phyloP scores from a whole-genome alignment of 2,797 vertebrate species.

The Siniperca obscura region DNA sequence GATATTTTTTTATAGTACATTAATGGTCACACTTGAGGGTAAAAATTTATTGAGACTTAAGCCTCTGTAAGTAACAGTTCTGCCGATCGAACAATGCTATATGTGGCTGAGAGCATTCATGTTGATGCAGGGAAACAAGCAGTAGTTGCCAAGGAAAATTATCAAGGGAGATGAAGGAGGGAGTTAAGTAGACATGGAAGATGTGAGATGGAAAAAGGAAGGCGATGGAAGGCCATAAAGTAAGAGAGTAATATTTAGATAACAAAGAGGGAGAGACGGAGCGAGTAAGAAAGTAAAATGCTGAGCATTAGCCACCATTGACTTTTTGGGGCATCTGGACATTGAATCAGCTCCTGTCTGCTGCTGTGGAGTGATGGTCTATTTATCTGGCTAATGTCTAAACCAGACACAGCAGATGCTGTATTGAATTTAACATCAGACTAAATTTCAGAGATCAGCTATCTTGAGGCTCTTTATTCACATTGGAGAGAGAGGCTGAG shows the following conservation, averaged over 20 bases:
- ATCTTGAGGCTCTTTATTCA: slow-evolving; percentile 36
- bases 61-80: slow-evolving; percentile 59
- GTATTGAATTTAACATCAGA: slow-evolving; percentile 60
- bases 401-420: slow-evolving; percentile 71
- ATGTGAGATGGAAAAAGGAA: slow-evolving; percentile 42
- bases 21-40: slow-evolving; percentile 54
- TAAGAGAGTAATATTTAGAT: slow-evolving; percentile 47
- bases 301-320: slow-evolving; percentile 40
- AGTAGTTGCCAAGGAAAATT: slow-evolving; percentile 51
- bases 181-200: slow-evolving; percentile 38
- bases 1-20: slow-evolving; percentile 53
- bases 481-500: background rate
- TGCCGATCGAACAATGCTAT: slow-evolving; percentile 59
- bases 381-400: slow-evolving; percentile 70
- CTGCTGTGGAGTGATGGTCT: slow-evolving; percentile 60
- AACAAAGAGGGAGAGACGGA: slow-evolving; percentile 16
- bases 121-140: slow-evolving; percentile 50
- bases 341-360: slow-evolving; percentile 57
- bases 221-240: slow-evolving; percentile 11
- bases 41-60: slow-evolving; percentile 58
- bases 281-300: slow-evolving; percentile 16
- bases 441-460: slow-evolving; percentile 36
- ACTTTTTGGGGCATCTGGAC: slow-evolving; percentile 65
- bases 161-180: slow-evolving; percentile 43
- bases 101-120: slow-evolving; percentile 58